Base-by-base conservation (phyloP, 1,140 invertebrate genomes). In the Phthorimaea operculella region DNA sequence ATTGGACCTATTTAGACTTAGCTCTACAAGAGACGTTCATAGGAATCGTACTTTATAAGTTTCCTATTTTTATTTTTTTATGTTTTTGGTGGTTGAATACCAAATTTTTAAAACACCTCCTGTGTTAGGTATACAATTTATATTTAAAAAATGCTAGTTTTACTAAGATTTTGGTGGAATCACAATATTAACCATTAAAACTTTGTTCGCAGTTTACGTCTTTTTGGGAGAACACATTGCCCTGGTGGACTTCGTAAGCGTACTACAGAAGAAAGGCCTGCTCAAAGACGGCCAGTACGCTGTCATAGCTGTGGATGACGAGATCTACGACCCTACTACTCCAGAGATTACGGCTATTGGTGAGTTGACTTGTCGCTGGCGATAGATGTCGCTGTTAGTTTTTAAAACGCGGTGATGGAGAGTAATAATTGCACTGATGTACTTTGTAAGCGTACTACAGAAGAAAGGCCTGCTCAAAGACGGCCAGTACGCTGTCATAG, bases 161-260 rank as follows among this genome's bases (percentile, higher is more conserved):
- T n/a, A n/a, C n/a, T n/a, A n/a, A n/a, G n/a, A n/a, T n/a, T n/a
- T n/a, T n/a, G 21, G 2, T 6, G 21, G 21, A 2, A 28, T 28
- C 21, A 28, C 21, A 28, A 4, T 28, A 28, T 28, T 28, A 4
- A n/a, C 9, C 9, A 42, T n/a, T 42, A 42, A 4, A 42, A 42
- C 39, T 57, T 56, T 63, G 55, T 67, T 86, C 83, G 33, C 84
- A 96, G 94, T 96, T 5, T 97, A 96, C 79, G 91, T 97, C 9
- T 94, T 96, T 61, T 88, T 96, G 33, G 94, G 94, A 0, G 93
- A 94, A 66, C 92, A 94, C 64, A 91, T 94, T 48, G 92, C 93
- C 0, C 85, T 96, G 64, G 92, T 95, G 18, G 92, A 94, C 81
- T 93, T 93, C 71, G 89, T 92, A 17, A 87, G 88, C 53, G 88